Base-by-base conservation (phyloP, 2,888 invertebrate genomes). In the Axea sp. region DNA sequence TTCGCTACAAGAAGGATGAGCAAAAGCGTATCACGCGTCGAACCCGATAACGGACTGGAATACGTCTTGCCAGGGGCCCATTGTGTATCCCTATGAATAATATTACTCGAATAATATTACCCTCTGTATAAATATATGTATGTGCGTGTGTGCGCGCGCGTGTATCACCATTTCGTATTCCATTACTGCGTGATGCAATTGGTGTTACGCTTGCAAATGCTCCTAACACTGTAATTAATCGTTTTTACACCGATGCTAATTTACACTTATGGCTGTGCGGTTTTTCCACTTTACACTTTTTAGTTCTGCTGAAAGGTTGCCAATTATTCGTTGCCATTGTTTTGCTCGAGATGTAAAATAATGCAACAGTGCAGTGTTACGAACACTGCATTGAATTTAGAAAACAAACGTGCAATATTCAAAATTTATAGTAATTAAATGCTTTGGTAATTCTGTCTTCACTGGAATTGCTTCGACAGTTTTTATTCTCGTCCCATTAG, bases 31-130 rank as follows among this genome's bases (percentile, higher is more conserved):
- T 53, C 53, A 31, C 33, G 31, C 51, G 30, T 41, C 28, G 24
- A 64, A 26, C 14, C 28, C 15, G 31, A 53, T 47, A 65, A 55
- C 55, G 31, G 43, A 43, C 65, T 15, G 15, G 30, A 35, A 41
- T 33, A 12, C 53, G n/a, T 19, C 45, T 65, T 37, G 65, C 65
- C 65, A 65, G 65, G 15, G 65, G 65, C 65, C 65, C 37, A 43
- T 55, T 41, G 53, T 53, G 14, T 53, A 43, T 17, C 43, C 37
- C 65, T 45, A 53, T 55, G 53, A 65, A 53, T 65, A 65, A 64
- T 53, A 43, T 64, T 53, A 62, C 41, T 62, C 37, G 51, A 64
- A 41, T 51, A 51, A 51, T 26, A 64, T 39, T 41, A 31, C 41
- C 7, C 31, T 19, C 2, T 4, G 4, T 19, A 19, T 19, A 19